A percentile compares a stretch with the other conserved stretches of the same genome.
Evolutionary conservation across 1,140 invertebrate species (phyloP).

Genomic region (Lepidurus arcticus): DNA sequence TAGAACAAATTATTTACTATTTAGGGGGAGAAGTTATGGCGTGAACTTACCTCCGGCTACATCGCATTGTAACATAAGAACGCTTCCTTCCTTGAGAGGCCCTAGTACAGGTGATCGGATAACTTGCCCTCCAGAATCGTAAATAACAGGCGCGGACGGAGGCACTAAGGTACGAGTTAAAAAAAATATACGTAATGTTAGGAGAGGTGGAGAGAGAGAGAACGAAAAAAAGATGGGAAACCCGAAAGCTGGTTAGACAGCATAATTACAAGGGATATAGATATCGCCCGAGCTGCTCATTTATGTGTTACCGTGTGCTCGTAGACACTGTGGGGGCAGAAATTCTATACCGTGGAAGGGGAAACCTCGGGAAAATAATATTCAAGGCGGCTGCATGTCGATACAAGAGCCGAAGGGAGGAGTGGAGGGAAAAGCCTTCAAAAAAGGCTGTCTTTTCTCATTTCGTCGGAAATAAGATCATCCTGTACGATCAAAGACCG

Average conservation of each 20-base stretch:
- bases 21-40: not conserved
- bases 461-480: conserved; percentile 22
- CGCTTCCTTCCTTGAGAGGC: conserved; percentile 9
- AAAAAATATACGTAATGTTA: not conserved
- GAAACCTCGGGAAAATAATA: not conserved
- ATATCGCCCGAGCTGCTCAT: not conserved
- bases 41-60: conserved; percentile 28
- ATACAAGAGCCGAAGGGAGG: not conserved
- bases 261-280: conserved; percentile 3
- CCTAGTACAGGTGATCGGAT: conserved; percentile 27
- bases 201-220: too few relatives aligned
- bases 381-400: not conserved
- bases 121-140: conserved; percentile 24
- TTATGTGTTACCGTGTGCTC: not conserved
- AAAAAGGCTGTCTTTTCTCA: conserved; percentile 15
- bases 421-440: not conserved
- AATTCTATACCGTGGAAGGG: not conserved
- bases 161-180: conserved; percentile 18
- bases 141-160: conserved; percentile 27
- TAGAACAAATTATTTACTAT: too few relatives aligned
- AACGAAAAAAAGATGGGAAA: not conserved
- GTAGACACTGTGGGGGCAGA: not conserved
- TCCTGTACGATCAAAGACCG: conserved; percentile 13
- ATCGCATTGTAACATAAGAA: conserved; percentile 29
- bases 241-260: not conserved